Percentiles rank a stretch among this genome's conserved stretches.
These are phyloP conservation scores for Lydus trimaculatus DNA, from an alignment of 2,888 invertebrate species.

Conservation along the genomic window DNA sequence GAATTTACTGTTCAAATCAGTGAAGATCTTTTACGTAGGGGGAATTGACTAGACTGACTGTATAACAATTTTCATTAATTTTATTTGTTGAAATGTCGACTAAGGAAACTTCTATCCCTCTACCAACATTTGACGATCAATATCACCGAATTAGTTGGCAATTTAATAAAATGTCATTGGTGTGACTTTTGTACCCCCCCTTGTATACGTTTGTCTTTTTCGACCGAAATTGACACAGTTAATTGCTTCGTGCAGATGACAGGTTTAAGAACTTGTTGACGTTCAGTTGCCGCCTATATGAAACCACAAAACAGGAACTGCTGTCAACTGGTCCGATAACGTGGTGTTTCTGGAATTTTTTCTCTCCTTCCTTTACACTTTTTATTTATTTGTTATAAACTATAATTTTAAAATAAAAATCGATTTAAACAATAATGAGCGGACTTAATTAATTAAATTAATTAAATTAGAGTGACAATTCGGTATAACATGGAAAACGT, in stretches of 20 bases:
- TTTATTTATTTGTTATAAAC: not conserved
- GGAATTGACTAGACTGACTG: too few relatives aligned
- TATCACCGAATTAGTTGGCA: not conserved
- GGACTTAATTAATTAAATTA: conserved; percentile 20
- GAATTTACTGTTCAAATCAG: too few relatives aligned
- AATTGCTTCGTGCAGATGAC: conserved; percentile 47
- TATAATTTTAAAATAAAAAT: not conserved
- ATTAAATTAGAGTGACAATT: conserved; percentile 19
- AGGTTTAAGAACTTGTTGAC: conserved; percentile 47
- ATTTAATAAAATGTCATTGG: conserved; percentile 1
- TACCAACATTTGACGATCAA: not conserved
- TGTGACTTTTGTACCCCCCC: not conserved
- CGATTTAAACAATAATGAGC: not conserved
- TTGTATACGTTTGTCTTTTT: conserved; percentile 3
- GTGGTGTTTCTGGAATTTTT: conserved; percentile 28
- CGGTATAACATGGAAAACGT: conserved; percentile 18
- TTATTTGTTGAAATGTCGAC: not conserved
- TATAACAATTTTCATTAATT: not conserved
- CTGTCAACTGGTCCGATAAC: conserved; percentile 44
- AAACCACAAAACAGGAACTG: conserved; percentile 41
- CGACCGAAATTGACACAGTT: conserved; percentile 33
- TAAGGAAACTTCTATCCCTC: not conserved
- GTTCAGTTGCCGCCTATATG: conserved; percentile 39
- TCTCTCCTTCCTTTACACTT: not conserved
- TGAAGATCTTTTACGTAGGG: too few relatives aligned